These are phyloP conservation scores for Podabrus alpinus DNA, from an alignment of 2,888 invertebrate genomes.

Conservation along the genomic window DNA sequence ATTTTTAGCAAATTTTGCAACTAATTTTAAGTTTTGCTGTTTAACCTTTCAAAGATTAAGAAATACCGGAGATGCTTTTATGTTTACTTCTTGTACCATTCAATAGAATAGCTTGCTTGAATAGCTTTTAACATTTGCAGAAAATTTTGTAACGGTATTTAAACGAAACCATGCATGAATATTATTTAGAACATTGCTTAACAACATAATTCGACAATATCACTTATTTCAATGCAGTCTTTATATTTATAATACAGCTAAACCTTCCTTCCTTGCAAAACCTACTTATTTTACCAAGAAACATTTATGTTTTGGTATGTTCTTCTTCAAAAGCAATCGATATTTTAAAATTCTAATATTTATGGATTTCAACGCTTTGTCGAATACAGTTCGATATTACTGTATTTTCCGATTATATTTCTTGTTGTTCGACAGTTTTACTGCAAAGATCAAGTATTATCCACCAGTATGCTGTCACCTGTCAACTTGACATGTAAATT, in stretches of 20 bases:
- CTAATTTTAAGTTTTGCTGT: neutral
- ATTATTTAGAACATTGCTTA: neutral
- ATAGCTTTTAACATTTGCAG: neutral
- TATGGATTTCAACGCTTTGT: neutral
- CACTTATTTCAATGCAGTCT: neutral
- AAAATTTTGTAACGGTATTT: conserved; percentile 3
- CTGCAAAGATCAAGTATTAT: too few species aligned
- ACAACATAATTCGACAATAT: neutral
- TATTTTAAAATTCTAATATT: neutral
- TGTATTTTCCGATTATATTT: too few species aligned
- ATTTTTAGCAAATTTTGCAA: neutral
- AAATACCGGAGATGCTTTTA: neutral
- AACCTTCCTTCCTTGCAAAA: neutral
- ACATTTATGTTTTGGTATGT: neutral
- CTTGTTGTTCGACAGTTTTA: too few species aligned
- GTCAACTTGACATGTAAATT: too few species aligned
- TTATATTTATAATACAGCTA: neutral
- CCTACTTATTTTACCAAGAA: neutral
- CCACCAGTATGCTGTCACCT: too few species aligned
- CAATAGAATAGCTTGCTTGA: neutral
- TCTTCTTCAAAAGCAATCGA: neutral
- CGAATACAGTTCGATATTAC: neutral
- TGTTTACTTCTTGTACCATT: neutral
- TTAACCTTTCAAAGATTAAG: neutral
- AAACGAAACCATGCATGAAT: neutral